phyloP scores from a whole-genome alignment of 2,113 vertebrate species.

The Ondatra zibethicus region DNA sequence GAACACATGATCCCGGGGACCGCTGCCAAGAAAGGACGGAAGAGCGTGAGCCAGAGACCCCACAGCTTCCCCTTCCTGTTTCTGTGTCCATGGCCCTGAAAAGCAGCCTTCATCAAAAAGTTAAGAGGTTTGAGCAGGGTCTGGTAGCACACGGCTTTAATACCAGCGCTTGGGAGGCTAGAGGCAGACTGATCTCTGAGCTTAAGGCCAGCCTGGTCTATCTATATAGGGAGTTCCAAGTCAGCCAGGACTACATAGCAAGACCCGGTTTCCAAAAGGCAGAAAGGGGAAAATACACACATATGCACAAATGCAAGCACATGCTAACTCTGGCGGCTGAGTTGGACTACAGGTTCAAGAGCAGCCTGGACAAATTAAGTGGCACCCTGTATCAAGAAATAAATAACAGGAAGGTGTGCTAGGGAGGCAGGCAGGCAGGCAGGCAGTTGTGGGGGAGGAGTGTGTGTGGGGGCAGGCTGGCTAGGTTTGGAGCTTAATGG shows the following conservation, averaged over 20 bases:
- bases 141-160: not conserved
- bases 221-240: not conserved
- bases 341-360: not conserved
- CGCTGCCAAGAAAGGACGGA: slow-evolving; percentile 86
- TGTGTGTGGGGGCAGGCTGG: not conserved
- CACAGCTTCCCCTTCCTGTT: not conserved
- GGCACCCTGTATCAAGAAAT: not conserved
- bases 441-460: not conserved
- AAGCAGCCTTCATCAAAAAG: not conserved
- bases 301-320: not conserved
- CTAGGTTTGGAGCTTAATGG: not conserved
- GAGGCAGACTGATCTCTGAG: not conserved
- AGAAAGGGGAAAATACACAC: not conserved
- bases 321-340: not conserved
- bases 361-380: not conserved
- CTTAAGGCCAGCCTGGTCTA: not conserved
- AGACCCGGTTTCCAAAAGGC: not conserved
- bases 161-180: not conserved
- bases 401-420: not conserved
- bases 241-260: not conserved
- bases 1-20: slow-evolving; percentile 95
- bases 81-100: not conserved
- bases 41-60: accelerated
- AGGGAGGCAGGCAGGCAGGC: not conserved
- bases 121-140: not conserved